Conservation (phyloP, 2,888 invertebrate species). For the Acronicta alni region DNA sequence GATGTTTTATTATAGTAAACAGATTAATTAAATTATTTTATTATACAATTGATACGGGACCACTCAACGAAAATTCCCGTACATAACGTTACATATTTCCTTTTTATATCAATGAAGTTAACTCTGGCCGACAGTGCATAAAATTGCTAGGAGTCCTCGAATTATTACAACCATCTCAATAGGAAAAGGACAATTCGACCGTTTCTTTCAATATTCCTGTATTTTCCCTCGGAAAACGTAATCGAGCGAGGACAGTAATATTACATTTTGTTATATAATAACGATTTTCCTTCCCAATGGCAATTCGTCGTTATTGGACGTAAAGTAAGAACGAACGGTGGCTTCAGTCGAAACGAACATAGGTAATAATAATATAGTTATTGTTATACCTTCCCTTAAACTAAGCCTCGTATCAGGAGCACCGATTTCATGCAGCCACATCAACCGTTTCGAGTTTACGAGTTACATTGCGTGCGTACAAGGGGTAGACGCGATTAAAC, state of each 20-base stretch:
- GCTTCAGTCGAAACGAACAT: conserved; percentile 79
- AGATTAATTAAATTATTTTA: conserved; percentile 1
- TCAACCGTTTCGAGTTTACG: conserved; percentile 55
- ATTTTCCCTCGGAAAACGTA: conserved; percentile 74
- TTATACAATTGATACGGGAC: conserved; percentile 2
- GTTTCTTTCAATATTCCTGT: conserved; percentile 76
- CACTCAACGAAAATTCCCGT: conserved; percentile 23
- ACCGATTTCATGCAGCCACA: conserved; percentile 48
- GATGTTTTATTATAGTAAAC: neutral
- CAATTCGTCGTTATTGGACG: conserved; percentile 83
- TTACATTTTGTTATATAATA: conserved; percentile 79
- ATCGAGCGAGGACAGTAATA: conserved; percentile 76
- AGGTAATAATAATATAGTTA: conserved; percentile 83
- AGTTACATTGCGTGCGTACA: conserved; percentile 68
- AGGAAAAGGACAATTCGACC: conserved; percentile 74
- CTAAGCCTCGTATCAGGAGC: conserved; percentile 63
- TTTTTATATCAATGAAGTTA: conserved; percentile 59
- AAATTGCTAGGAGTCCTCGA: conserved; percentile 70
- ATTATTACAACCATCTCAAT: conserved; percentile 72
- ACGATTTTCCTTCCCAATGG: conserved; percentile 79
- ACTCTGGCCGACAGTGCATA: conserved; percentile 68
- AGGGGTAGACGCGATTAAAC: conserved; percentile 46
- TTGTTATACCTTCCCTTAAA: conserved; percentile 80
- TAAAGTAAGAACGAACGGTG: conserved; percentile 77
- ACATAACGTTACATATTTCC: conserved; percentile 49